Evolutionary conservation across 2,797 vertebrate species (phyloP).

Genomic region (Poeciliopsis gracilis): DNA sequence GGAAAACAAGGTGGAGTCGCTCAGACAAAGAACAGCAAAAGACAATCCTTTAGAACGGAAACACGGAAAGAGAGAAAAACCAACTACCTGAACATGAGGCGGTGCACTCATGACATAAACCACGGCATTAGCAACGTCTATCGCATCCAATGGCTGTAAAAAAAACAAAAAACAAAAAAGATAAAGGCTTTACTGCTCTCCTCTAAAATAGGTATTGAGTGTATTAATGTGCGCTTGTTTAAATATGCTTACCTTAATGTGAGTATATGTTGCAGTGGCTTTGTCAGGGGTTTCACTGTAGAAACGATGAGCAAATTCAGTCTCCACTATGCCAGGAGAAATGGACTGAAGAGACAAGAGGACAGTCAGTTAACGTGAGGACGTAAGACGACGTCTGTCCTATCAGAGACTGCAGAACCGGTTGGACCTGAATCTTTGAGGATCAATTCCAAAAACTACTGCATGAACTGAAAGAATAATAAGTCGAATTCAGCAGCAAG

Average conservation of each 20-base stretch:
- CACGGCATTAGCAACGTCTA: constrained; percentile 86
- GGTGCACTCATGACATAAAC: constrained; percentile 85
- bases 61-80: not conserved
- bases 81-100: constrained; percentile 83
- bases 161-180: too few relatives aligned
- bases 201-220: not conserved
- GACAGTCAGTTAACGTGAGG: not conserved
- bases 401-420: not conserved
- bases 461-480: not conserved
- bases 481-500: not conserved
- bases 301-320: constrained; percentile 82
- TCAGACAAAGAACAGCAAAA: not conserved
- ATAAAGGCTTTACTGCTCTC: not conserved
- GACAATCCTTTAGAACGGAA: not conserved
- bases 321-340: constrained; percentile 90
- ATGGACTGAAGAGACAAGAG: constrained; percentile 78
- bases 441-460: not conserved
- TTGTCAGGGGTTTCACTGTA: constrained; percentile 78
- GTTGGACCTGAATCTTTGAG: not conserved
- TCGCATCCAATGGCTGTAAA: constrained; percentile 82
- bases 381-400: not conserved
- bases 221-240: not conserved
- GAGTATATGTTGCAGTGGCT: constrained; percentile 78
- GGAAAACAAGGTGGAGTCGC: not conserved
- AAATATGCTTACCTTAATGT: constrained; percentile 78